Percentiles rank a stretch among this genome's conserved stretches.
Conservation (phyloP, 2,888 invertebrate genomes). For the Cacoxenus indagator region DNA sequence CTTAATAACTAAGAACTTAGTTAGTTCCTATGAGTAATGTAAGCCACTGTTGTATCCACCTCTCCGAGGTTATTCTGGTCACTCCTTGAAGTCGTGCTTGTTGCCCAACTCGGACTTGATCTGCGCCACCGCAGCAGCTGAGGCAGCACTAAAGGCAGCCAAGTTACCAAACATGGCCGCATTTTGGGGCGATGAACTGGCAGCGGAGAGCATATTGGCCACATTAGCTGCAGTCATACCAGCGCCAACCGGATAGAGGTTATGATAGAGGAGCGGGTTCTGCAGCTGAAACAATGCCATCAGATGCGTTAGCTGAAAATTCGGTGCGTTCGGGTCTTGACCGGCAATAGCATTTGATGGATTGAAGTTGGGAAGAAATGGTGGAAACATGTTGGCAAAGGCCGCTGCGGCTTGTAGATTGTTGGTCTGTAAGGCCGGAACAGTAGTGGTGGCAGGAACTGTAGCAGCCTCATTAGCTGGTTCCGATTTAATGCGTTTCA, state of each 20-base stretch:
- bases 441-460: slow-evolving; percentile 6
- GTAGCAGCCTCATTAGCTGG: slow-evolving; percentile 30
- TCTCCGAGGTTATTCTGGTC: too few relatives aligned
- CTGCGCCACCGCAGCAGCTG: slow-evolving; percentile 56
- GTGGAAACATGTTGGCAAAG: slow-evolving; percentile 37
- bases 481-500: slow-evolving; percentile 62
- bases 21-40: too few relatives aligned
- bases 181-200: slow-evolving; percentile 43
- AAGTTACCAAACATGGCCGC: slow-evolving; percentile 52
- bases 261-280: slow-evolving; percentile 69
- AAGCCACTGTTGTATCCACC: too few relatives aligned
- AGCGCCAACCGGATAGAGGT: slow-evolving; percentile 62
- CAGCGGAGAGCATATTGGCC: slow-evolving; percentile 40
- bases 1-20: too few relatives aligned
- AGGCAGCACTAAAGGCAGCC: slow-evolving; percentile 54
- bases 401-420: slow-evolving; percentile 6
- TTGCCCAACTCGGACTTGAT: slow-evolving; percentile 55
- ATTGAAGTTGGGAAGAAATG: slow-evolving; percentile 53
- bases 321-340: slow-evolving; percentile 53
- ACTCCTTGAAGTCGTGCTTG: slow-evolving; percentile 59
- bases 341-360: slow-evolving; percentile 42
- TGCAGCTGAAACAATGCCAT: slow-evolving; percentile 68
- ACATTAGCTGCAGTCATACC: slow-evolving; percentile 37
- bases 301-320: slow-evolving; percentile 66
- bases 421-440: neutral